Percentiles rank a stretch among this genome's conserved stretches.
These are phyloP conservation scores for Phalacrocorax brasilianus DNA, from an alignment of 2,113 vertebrate species.

Conservation along the genomic window DNA sequence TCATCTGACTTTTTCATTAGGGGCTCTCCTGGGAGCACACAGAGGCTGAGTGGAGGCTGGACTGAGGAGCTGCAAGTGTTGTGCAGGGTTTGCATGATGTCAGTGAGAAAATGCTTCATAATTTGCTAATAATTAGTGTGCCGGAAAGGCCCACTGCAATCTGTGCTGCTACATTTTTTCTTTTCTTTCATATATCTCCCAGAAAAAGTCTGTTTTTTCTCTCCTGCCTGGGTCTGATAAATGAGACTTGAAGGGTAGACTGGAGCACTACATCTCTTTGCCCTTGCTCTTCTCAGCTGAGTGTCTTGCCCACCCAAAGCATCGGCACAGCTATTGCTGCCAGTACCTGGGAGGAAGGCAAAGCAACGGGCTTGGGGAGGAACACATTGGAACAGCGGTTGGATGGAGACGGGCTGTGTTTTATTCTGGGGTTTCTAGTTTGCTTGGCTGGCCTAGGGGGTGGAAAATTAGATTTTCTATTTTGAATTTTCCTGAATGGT, in stretches of 20 bases:
- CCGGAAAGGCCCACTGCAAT: neutral
- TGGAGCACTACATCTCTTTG: neutral
- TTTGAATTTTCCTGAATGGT: neutral
- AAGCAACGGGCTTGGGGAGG: neutral
- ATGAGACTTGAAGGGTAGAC: neutral
- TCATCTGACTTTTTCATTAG: slow-evolving; percentile 13
- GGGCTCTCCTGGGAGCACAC: neutral
- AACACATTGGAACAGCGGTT: rapidly evolving
- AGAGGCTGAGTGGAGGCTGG: neutral
- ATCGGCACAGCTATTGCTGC: neutral
- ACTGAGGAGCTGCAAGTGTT: neutral
- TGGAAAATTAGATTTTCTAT: neutral
- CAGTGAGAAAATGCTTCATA: neutral
- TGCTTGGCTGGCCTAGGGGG: neutral
- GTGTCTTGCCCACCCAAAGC: neutral
- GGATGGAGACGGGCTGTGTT: neutral
- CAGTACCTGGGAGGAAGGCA: neutral
- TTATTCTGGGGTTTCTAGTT: neutral
- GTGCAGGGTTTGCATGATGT: neutral
- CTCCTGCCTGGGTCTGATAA: neutral
- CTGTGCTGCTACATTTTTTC: neutral
- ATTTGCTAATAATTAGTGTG: neutral
- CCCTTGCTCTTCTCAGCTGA: neutral
- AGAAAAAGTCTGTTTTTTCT: neutral
- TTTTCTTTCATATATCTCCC: neutral